Percentiles rank a stretch among this genome's conserved stretches.
These are phyloP conservation scores for Eupithecia exiguata DNA, from an alignment of 2,888 invertebrate species.

Conservation along the genomic window DNA sequence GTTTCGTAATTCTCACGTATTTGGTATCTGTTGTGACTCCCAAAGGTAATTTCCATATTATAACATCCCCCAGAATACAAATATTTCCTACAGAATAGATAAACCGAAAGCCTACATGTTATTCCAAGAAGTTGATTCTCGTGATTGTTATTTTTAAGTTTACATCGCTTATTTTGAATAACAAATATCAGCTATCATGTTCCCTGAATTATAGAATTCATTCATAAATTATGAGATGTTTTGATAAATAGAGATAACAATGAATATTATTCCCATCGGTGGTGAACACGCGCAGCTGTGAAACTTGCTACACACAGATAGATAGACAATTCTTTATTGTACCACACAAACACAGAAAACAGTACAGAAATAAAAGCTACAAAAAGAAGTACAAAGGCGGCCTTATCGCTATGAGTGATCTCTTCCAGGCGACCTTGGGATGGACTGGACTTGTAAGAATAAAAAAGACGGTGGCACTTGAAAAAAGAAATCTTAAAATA, in stretches of 20 bases:
- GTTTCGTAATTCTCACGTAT: slow-evolving; percentile 9
- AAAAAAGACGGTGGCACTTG: too few relatives aligned
- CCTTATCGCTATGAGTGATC: too few relatives aligned
- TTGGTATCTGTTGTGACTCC: slow-evolving; percentile 21
- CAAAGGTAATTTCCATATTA: slow-evolving; percentile 23
- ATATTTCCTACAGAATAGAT: neutral
- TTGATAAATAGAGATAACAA: neutral
- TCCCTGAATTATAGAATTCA: neutral
- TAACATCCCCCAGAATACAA: neutral
- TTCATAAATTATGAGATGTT: neutral
- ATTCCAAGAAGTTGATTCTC: neutral
- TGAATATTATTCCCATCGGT: neutral
- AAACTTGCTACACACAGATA: neutral
- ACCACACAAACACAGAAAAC: too few relatives aligned
- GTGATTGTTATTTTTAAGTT: neutral
- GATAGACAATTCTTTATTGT: too few relatives aligned
- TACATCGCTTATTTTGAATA: neutral
- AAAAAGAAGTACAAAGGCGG: too few relatives aligned
- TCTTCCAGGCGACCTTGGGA: too few relatives aligned
- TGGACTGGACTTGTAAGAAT: too few relatives aligned
- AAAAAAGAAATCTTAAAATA: too few relatives aligned
- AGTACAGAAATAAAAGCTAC: too few relatives aligned
- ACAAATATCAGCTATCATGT: neutral
- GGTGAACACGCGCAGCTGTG: neutral
- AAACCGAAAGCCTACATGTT: neutral